Evolutionary conservation across 2,113 vertebrate genomes (phyloP).

Genomic region (Odontesthes bonariensis): DNA sequence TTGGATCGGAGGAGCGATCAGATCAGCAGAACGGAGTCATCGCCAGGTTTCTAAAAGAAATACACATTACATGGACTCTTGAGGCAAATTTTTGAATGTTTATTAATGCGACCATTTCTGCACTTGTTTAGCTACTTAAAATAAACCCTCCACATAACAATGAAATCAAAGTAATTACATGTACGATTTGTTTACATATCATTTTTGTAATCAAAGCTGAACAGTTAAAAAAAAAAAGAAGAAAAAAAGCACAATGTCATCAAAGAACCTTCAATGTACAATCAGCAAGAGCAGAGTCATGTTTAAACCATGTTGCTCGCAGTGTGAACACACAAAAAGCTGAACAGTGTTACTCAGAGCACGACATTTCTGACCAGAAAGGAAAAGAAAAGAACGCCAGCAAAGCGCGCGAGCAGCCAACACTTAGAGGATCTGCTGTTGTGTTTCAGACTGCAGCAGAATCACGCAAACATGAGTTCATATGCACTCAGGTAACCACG

Average conservation of each 20-base stretch:
- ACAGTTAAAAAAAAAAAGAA: not conserved
- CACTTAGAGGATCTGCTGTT: not conserved
- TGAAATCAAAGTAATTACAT: conserved; percentile 18
- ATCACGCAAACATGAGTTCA: not conserved
- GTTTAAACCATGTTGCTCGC: not conserved
- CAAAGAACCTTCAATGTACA: conserved; percentile 9
- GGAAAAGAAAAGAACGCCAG: not conserved
- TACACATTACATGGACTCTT: not conserved
- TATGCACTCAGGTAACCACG: not conserved
- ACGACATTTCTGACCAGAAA: not conserved
- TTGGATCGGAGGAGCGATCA: not conserved
- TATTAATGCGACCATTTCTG: not conserved
- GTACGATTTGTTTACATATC: not conserved
- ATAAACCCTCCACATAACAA: conserved; percentile 2
- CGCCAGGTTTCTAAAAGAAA: not conserved
- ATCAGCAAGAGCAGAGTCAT: not conserved
- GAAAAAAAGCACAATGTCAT: not conserved
- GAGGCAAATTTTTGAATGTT: not conserved
- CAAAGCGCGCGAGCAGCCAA: not conserved
- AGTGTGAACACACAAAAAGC: conserved; percentile 7
- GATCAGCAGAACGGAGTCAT: not conserved
- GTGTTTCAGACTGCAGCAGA: not conserved
- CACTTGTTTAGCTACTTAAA: not conserved
- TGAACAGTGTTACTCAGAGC: not conserved
- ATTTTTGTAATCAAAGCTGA: not conserved